Percentiles rank a stretch among this genome's conserved stretches.
These are phyloP conservation scores for Seira ritae DNA, from an alignment of 2,888 invertebrate genomes.

Conservation along the genomic window DNA sequence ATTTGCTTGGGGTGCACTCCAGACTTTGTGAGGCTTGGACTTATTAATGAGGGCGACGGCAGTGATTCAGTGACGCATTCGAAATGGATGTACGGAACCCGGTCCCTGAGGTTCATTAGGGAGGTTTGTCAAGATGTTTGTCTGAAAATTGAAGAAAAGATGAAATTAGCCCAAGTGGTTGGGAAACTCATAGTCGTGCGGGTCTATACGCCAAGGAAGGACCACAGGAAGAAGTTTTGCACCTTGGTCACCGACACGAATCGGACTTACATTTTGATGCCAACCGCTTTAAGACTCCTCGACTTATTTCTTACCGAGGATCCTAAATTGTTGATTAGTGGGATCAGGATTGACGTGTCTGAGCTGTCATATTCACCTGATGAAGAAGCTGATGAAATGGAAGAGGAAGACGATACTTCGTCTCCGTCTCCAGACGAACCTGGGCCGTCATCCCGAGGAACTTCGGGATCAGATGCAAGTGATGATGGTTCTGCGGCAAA, in stretches of 20 bases:
- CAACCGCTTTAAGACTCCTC: neutral
- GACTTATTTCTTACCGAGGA: neutral
- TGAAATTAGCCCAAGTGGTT: neutral
- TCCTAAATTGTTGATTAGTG: neutral
- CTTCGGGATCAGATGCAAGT: neutral
- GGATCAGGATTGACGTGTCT: neutral
- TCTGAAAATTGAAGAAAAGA: neutral
- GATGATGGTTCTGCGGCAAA: neutral
- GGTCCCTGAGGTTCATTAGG: neutral
- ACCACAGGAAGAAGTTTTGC: neutral
- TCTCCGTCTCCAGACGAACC: too few relatives aligned
- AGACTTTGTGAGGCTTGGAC: slow-evolving; percentile 1
- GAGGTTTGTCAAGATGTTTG: neutral
- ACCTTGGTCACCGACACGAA: neutral
- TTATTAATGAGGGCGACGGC: neutral
- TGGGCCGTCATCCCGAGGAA: too few relatives aligned
- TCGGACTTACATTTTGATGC: neutral
- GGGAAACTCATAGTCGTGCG: neutral
- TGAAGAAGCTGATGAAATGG: too few relatives aligned
- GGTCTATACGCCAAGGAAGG: neutral
- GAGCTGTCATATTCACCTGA: too few relatives aligned
- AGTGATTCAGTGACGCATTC: neutral
- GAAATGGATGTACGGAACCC: neutral
- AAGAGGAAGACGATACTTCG: too few relatives aligned
- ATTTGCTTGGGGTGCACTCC: slow-evolving; percentile 8